phyloP scores from a whole-genome alignment of 2,113 vertebrate genomes.

The Hippocampus barbouri region DNA sequence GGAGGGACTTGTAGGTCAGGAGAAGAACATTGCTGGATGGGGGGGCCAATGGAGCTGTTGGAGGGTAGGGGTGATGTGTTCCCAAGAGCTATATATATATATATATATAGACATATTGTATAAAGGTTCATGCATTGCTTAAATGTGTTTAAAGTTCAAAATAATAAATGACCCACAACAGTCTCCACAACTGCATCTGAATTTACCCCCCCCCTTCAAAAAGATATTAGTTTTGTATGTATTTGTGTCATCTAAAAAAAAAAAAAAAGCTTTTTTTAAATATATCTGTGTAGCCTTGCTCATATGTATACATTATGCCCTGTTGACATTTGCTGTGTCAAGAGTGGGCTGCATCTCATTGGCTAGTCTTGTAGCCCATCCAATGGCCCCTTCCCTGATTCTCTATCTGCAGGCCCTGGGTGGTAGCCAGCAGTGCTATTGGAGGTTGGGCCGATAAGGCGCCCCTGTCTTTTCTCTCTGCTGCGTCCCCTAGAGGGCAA shows the following conservation, averaged over 20 bases:
- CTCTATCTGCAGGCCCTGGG: constrained; percentile 39
- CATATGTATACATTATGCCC: constrained; percentile 13
- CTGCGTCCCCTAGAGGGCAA: constrained; percentile 79
- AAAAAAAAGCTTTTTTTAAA: neutral
- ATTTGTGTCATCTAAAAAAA: neutral
- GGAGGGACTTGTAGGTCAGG: too few species aligned
- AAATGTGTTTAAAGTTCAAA: too few species aligned
- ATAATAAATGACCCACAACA: neutral
- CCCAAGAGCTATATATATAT: too few species aligned
- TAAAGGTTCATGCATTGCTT: too few species aligned
- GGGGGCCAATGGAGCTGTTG: too few species aligned
- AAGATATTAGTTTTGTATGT: too few species aligned
- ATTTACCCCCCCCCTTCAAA: neutral
- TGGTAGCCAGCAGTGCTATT: constrained; percentile 66
- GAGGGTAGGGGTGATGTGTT: too few species aligned
- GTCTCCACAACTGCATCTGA: neutral
- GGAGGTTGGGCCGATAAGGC: constrained; percentile 67
- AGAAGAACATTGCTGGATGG: too few species aligned
- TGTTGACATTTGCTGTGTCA: constrained; percentile 65
- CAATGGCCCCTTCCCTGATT: neutral
- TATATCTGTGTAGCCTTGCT: constrained; percentile 9
- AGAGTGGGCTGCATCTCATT: constrained; percentile 58
- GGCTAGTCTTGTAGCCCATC: constrained; percentile 31
- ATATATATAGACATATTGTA: too few species aligned
- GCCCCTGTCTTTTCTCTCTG: constrained; percentile 60